These are phyloP conservation scores for Falco berigora DNA, from an alignment of 2,797 vertebrate genomes.

Conservation along the genomic window DNA sequence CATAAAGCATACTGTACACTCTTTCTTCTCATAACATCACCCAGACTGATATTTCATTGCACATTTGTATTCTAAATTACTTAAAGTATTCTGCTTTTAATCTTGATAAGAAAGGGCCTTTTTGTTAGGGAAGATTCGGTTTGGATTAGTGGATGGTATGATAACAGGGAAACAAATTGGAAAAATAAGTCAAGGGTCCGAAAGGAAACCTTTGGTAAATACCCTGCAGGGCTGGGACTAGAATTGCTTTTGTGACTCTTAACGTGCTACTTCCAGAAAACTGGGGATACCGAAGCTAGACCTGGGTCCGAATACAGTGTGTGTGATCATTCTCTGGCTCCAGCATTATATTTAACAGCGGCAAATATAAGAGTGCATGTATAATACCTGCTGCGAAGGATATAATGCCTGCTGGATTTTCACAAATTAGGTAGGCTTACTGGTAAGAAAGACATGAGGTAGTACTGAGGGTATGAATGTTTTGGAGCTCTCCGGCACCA, in stretches of 20 bases:
- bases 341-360: accelerated
- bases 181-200: background rate
- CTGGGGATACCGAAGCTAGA: background rate
- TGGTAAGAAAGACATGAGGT: background rate
- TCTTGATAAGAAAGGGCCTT: background rate
- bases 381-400: background rate
- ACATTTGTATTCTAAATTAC: slow-evolving; percentile 20
- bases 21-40: slow-evolving; percentile 23
- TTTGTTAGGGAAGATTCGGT: background rate
- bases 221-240: background rate
- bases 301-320: background rate
- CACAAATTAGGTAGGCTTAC: background rate
- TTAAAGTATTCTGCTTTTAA: background rate
- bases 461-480: background rate
- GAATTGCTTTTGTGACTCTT: background rate
- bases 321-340: background rate
- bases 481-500: background rate
- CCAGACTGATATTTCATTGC: background rate
- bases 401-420: background rate
- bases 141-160: background rate
- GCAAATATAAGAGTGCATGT: background rate
- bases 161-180: background rate
- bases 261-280: background rate
- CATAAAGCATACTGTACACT: slow-evolving; percentile 34
- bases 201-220: background rate